A percentile compares a stretch with the other conserved stretches of the same genome.
These are phyloP conservation scores for Chrysocyon brachyurus DNA, from an alignment of 2,797 vertebrate species.

Conservation along the genomic window DNA sequence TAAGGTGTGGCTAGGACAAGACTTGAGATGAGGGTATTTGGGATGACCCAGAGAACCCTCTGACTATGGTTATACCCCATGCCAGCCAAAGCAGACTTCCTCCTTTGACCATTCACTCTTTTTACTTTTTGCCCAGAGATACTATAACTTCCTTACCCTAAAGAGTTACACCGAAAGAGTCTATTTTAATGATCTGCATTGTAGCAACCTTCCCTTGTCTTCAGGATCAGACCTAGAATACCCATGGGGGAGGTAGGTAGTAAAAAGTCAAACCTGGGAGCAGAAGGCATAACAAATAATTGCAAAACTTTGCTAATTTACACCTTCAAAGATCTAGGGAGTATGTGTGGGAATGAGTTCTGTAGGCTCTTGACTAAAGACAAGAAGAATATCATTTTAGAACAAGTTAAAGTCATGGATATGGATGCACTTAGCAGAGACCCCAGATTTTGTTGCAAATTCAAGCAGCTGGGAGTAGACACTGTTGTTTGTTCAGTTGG, in stretches of 20 bases:
- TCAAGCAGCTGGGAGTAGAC: conserved; percentile 76
- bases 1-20: background rate
- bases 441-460: conserved; percentile 22
- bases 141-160: background rate
- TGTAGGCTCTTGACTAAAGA: conserved; percentile 9
- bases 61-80: background rate
- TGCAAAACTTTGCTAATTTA: conserved; percentile 50
- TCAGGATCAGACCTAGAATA: background rate
- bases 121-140: conserved; percentile 6
- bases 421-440: background rate
- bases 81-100: background rate
- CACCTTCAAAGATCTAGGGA: conserved; percentile 37
- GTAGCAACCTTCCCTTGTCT: background rate
- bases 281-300: conserved; percentile 36
- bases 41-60: background rate
- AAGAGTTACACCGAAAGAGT: background rate
- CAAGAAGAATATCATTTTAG: background rate
- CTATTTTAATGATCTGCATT: background rate
- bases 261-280: conserved; percentile 17
- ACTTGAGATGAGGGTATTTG: background rate
- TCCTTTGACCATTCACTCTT: background rate
- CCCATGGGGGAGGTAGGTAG: background rate
- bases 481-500: conserved; percentile 70
- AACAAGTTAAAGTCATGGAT: background rate
- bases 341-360: background rate